phyloP scores from a whole-genome alignment of 2,888 invertebrate genomes.

The Cryptus armator region DNA sequence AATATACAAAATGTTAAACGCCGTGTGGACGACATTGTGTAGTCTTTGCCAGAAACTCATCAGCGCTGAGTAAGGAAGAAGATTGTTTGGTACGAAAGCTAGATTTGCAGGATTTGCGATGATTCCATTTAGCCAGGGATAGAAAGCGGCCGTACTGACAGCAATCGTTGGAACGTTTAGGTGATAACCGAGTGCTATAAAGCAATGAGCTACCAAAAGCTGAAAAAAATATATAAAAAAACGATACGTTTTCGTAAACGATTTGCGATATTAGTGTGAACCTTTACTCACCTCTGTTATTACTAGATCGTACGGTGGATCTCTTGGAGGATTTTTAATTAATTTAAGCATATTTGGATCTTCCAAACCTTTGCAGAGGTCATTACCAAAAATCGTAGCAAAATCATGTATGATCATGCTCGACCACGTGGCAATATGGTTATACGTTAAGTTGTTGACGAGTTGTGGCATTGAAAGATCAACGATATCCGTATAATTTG shows the following conservation, averaged over 20 bases:
- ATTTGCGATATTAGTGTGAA: background rate
- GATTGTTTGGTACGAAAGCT: slow-evolving; percentile 70
- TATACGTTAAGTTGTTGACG: slow-evolving; percentile 71
- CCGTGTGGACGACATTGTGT: slow-evolving; percentile 65
- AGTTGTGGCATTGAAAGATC: slow-evolving; percentile 72
- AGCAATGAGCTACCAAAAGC: slow-evolving; percentile 74
- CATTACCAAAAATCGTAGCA: slow-evolving; percentile 64
- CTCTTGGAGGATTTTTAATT: slow-evolving; percentile 73
- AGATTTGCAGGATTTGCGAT: slow-evolving; percentile 72
- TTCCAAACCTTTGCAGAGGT: slow-evolving; percentile 71
- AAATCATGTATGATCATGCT: slow-evolving; percentile 26
- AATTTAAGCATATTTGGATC: slow-evolving; percentile 72
- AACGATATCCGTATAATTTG: slow-evolving; percentile 82
- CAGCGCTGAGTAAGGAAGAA: slow-evolving; percentile 1
- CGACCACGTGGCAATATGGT: background rate
- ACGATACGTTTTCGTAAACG: background rate
- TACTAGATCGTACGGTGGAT: slow-evolving; percentile 78
- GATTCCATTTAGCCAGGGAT: slow-evolving; percentile 68
- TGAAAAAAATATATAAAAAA: slow-evolving; percentile 51
- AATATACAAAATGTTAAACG: slow-evolving; percentile 56
- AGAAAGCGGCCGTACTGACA: slow-evolving; percentile 59
- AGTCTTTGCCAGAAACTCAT: slow-evolving; percentile 74
- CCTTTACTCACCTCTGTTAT: slow-evolving; percentile 74
- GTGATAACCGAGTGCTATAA: slow-evolving; percentile 73
- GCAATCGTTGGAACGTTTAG: slow-evolving; percentile 73